phyloP scores from a whole-genome alignment of 1,140 invertebrate species.

The Bombus terrestris region DNA sequence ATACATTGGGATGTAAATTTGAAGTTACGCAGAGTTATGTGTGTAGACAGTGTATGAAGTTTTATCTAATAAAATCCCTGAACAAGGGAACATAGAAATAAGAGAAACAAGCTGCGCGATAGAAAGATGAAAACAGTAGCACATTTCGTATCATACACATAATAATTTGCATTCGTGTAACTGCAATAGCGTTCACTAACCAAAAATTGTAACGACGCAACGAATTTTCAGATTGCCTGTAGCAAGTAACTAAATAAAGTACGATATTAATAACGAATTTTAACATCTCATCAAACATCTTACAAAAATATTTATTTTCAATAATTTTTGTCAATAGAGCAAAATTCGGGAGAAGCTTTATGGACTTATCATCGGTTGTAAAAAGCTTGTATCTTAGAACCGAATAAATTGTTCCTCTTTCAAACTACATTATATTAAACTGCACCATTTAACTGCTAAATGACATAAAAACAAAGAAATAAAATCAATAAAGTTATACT shows the following conservation, averaged over 20 bases:
- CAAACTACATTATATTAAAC: no score
- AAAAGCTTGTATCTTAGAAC: no score
- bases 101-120: not conserved
- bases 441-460: no score
- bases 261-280: not conserved
- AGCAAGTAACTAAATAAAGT: not conserved
- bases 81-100: not conserved
- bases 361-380: no score
- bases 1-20: not conserved
- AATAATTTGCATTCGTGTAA: not conserved
- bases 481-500: no score
- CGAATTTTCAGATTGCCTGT: no score
- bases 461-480: no score
- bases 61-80: not conserved
- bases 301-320: no score
- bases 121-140: not conserved
- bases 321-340: no score
- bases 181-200: not conserved
- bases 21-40: not conserved
- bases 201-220: not conserved
- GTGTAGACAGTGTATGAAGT: not conserved
- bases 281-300: no score
- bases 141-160: not conserved
- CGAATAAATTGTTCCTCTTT: no score
- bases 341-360: no score